Conservation (phyloP, 2,113 vertebrate species). For the Urocynchramus pylzowi region DNA sequence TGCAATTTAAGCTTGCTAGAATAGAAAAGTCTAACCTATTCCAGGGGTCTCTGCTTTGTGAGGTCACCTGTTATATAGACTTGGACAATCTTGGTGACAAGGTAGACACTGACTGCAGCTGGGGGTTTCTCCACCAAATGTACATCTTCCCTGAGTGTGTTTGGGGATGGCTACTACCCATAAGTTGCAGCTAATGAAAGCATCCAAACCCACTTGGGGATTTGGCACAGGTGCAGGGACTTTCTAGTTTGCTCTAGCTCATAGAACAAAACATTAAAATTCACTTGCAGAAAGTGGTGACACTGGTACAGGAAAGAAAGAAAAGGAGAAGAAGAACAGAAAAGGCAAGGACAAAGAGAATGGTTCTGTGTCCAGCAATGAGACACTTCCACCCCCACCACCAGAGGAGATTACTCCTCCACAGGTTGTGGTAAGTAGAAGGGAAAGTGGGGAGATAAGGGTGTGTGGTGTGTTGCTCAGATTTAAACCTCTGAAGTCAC, state of each 20-base stretch:
- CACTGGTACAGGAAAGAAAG: conserved; percentile 88
- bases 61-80: conserved; percentile 73
- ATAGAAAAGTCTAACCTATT: conserved; percentile 77
- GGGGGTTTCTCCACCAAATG: not conserved
- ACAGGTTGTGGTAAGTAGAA: conserved; percentile 81
- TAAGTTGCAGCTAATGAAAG: not conserved
- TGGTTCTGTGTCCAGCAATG: conserved; percentile 87
- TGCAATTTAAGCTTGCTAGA: conserved; percentile 83
- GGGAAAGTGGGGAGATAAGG: not conserved
- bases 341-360: conserved; percentile 98
- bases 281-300: conserved; percentile 82
- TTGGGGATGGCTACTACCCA: not conserved
- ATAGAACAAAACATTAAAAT: not conserved
- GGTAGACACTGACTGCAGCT: not conserved
- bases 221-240: not conserved
- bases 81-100: conserved; percentile 47
- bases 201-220: not conserved
- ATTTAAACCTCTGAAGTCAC: not conserved
- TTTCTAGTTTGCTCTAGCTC: not conserved
- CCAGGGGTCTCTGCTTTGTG: conserved; percentile 64
- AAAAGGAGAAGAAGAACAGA: conserved; percentile 96
- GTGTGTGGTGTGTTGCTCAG: not conserved
- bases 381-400: conserved; percentile 79
- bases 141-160: not conserved
- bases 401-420: conserved; percentile 87